Conservation (phyloP, 1,140 invertebrate genomes). For the Drosophila subobscura region DNA sequence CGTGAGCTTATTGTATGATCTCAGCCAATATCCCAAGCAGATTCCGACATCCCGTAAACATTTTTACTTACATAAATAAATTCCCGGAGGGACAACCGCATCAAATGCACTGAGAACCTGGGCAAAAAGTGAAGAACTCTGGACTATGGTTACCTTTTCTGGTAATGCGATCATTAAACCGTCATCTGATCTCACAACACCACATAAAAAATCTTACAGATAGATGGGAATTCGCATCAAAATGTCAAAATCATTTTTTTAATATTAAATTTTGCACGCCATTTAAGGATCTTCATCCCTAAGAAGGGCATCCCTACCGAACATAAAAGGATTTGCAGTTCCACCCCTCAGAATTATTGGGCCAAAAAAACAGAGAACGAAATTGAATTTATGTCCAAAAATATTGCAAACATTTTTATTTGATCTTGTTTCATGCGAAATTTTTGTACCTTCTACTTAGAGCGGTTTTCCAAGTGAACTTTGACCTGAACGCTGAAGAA, state of each 20-base stretch:
- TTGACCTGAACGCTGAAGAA: conserved; percentile 51
- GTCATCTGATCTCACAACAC: conserved; percentile 66
- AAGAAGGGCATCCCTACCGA: conserved; percentile 6
- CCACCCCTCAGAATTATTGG: conserved; percentile 40
- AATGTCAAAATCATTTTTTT: conserved; percentile 68
- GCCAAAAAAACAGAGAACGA: conserved; percentile 27
- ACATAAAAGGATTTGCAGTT: conserved; percentile 34
- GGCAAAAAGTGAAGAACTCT: conserved; percentile 12
- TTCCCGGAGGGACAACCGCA: conserved; percentile 33
- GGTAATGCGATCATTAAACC: conserved; percentile 76
- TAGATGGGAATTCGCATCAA: conserved; percentile 39
- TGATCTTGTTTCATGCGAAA: conserved; percentile 49
- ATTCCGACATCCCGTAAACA: conserved; percentile 21
- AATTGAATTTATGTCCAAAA: conserved; percentile 47
- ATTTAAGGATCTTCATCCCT: conserved; percentile 56
- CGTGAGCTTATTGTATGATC: conserved; percentile 18
- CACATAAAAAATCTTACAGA: conserved; percentile 54
- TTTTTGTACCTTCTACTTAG: conserved; percentile 35
- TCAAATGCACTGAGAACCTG: conserved; percentile 50
- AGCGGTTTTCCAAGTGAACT: conserved; percentile 52
- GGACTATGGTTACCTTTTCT: conserved; percentile 17
- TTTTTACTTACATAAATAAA: conserved; percentile 56
- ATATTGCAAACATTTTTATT: conserved; percentile 62
- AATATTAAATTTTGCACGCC: conserved; percentile 74
- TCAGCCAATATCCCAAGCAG: conserved; percentile 28